Evolutionary conservation across 2,797 vertebrate species (phyloP), one percentile per base, ranked within the genome.

Genomic region (Sebastes trivittatus): DNA sequence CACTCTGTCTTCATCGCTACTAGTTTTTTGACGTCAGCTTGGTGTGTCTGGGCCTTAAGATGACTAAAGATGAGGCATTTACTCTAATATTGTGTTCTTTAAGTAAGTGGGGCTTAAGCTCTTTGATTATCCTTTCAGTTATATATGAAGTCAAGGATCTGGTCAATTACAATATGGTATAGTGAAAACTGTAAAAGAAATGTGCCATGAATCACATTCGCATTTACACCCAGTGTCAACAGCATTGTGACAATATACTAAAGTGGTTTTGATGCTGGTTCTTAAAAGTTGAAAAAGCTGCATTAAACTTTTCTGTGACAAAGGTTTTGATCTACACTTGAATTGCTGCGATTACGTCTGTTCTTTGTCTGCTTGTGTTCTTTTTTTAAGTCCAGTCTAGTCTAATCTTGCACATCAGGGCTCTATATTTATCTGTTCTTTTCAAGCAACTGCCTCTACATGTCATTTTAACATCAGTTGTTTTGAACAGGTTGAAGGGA

Each of bases 341-440:
- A 70, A 32, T 23, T 60, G 38, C 16, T 77, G 49, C 23, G 54
- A 10, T 68, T 66, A 9, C 36, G 62, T 75, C 54, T 75, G 20
- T 38, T 20, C 63, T 52, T 14, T 20, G 32, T 29, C 29, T 73
- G 38, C 58, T 42, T 76, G 29, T 79, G 63, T 77, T 79, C 63
- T 73, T 72, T 72, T 74, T 75, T 69, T 66, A 42, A 72, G 49
- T 27, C 38, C 72, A 49, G 64, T 65, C 60, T 23, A 38, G 52
- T 84, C 77, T 68, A 66, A 59, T 89, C 67, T 60, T 71, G 55
- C 49, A 80, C 69, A 83, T 59, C 20, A 72, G 25, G 38, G 32
- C 58, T 78, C 88, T 86, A 84, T 84, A 86, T 87, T 82, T 89
- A 80, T 80, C 81, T 65, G 25, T 32, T 82, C 62, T 82, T 75